Evolutionary conservation across 23 tunicate genomes (phyloP), one percentile per base, ranked within the genome.

Genomic region (Halocynthia roretzi): DNA sequence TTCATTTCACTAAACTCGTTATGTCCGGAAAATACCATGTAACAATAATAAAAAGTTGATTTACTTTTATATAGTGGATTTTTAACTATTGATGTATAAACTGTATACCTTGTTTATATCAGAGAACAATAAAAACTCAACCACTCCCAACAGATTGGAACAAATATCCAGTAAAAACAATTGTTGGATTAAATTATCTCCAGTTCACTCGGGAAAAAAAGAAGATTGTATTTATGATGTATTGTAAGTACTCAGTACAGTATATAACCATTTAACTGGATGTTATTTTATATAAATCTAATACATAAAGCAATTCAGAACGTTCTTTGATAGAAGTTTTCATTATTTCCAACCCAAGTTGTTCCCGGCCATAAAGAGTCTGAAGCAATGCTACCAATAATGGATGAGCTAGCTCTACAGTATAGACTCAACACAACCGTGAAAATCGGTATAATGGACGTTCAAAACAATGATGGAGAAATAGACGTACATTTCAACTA

Each of bases 71-170:
- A 31, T 31, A 31, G 44, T 31, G 4, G 44, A 31, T 31, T 31
- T 31, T 4, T 14, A 58, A 58, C 17, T 58, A 58, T 58, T 58
- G n/a, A 58, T 58, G 15, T 58, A 58, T 58, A 58, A 14, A 14
- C 63, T 58, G 63, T 58, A 58, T 58, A 14, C 17, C 17, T 58
- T 58, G 63, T 58, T 58, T 58, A 58, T 65, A 20, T 8, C 81
- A 92, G 98, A 72, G 92, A 61, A 62, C 82, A 49, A 78, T 86
- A 5, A 63, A 77, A 75, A 85, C 87, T 54, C 92, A 92, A 60
- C 7, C 56, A 7, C 52, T 56, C 11, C 98, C 98, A 6, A 64
- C 80, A 23, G 87, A 92, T 54, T 92, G 98, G 98, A 72, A 92
- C 68, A 67, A 78, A 51, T 83, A 86, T 66, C 93, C 84, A n/a